Percentiles rank a stretch among this genome's conserved stretches.
phyloP scores from a whole-genome alignment of 2,797 vertebrate genomes.

The Cryptoblepharus egeriae region DNA sequence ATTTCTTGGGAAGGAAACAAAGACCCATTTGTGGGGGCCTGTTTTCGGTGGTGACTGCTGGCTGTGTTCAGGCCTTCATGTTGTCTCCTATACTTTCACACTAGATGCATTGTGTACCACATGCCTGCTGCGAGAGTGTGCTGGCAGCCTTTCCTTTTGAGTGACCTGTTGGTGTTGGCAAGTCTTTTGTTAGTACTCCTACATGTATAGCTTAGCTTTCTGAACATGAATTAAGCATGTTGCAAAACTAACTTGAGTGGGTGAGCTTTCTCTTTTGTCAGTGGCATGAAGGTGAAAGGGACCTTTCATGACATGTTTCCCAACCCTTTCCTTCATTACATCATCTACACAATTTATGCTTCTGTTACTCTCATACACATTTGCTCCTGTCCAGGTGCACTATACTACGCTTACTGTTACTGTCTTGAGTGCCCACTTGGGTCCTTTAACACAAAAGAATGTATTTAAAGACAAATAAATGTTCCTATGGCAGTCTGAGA shows the following conservation, averaged over 20 bases:
- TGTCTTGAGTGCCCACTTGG: not conserved
- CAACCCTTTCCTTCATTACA: not conserved
- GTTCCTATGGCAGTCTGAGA: not conserved
- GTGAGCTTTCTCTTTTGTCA: constrained; percentile 13
- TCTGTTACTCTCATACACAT: not conserved
- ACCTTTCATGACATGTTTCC: not conserved
- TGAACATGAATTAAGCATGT: constrained; percentile 5
- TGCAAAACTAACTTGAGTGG: constrained; percentile 11
- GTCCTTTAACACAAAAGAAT: not conserved
- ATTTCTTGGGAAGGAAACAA: constrained; percentile 39
- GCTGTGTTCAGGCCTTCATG: constrained; percentile 11
- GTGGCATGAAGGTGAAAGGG: not conserved
- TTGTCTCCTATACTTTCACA: not conserved
- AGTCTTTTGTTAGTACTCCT: constrained; percentile 34
- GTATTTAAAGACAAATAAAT: too few relatives aligned
- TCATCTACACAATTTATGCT: not conserved
- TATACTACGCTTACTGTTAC: not conserved
- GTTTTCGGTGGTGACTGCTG: not conserved
- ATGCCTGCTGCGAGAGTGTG: not conserved
- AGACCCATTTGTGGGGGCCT: constrained; percentile 23
- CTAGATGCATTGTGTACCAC: constrained; percentile 32
- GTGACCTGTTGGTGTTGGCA: constrained; percentile 45
- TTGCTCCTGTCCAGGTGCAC: not conserved
- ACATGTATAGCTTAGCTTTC: constrained; percentile 30
- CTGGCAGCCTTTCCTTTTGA: not conserved